A percentile compares a stretch with the other conserved stretches of the same genome.
phyloP scores from a whole-genome alignment of 2,113 vertebrate genomes.

The Malurus melanocephalus region DNA sequence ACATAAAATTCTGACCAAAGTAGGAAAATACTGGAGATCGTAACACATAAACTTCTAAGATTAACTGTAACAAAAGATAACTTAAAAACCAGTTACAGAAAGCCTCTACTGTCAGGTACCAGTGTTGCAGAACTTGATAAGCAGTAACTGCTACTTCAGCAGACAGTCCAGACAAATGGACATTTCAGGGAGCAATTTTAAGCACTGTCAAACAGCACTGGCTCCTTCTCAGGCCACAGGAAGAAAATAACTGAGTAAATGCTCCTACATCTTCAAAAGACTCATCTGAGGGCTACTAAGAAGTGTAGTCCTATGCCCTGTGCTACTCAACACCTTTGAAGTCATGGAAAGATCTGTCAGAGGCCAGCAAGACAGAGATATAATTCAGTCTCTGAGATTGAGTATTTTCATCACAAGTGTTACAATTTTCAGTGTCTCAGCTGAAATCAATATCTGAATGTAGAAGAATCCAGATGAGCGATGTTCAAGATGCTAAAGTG shows the following conservation, averaged over 20 bases:
- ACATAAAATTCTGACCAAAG: background rate
- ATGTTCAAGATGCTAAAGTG: background rate
- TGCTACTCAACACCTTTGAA: background rate
- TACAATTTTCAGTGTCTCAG: background rate
- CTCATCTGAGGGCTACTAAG: background rate
- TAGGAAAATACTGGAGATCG: background rate
- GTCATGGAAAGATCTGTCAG: background rate
- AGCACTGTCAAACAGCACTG: background rate
- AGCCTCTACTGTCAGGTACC: background rate
- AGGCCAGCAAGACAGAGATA: background rate
- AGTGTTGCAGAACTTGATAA: background rate
- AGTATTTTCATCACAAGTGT: background rate
- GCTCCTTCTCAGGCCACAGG: background rate
- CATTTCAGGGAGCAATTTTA: background rate
- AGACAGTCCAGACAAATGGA: background rate
- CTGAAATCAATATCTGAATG: background rate
- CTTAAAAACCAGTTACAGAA: background rate
- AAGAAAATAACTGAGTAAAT: background rate
- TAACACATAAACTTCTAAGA: background rate
- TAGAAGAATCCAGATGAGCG: background rate
- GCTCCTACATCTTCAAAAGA: background rate
- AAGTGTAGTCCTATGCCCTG: background rate
- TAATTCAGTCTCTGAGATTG: background rate
- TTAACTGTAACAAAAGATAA: accelerated
- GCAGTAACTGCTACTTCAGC: background rate